Base-by-base conservation (phyloP, 2,888 invertebrate species). In the Drosophila phalerata region DNA sequence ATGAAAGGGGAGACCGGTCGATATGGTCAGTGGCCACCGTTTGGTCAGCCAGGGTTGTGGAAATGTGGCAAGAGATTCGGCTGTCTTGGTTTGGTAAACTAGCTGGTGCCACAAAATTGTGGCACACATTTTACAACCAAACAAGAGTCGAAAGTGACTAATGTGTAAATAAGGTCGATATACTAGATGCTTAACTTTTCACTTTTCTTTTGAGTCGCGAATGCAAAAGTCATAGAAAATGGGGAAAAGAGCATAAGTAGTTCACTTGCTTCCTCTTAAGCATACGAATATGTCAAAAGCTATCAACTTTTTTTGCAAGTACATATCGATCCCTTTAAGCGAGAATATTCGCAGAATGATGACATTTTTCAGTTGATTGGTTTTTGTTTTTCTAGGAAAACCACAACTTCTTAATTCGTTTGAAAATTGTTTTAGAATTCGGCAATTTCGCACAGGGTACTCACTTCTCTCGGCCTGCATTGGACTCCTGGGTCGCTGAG, bases 391-490 rank as follows among this genome's bases (percentile, higher is more conserved):
- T 5, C 34, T 10, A 37, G n/a, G 9, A 49, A 37, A 37, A 38
- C 25, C 40, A 19, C 40, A 42, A 30, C 11, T 17, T 40, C 0
- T 4, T 2, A 19, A 19, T 11, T 11, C 17, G 19, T 11, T 19
- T 15, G 8, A 17, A 40, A 40, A 30, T 17, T 45, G 32, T 25
- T 43, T 22, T 32, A n/a, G 30, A 40, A 55, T 30, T n/a, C 17
- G n/a, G 9, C 13, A 10, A 64, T 48, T 43, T 38, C 19, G 15
- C 37, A 8, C 8, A 6, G 2, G 45, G n/a, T 81, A 94, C 95
- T 95, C 92, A 96, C 96, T 96, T 93, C 96, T 94, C 93, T 96
- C 96, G 64, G 96, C 95, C 91, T 95, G 96, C 22, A 96, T 95
- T 95, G 96, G 96, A 93, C 95, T 95, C 92, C 95, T 94, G 68